These are phyloP conservation scores for Syrrhaptes paradoxus DNA, from an alignment of 2,113 vertebrate species.

Conservation along the genomic window DNA sequence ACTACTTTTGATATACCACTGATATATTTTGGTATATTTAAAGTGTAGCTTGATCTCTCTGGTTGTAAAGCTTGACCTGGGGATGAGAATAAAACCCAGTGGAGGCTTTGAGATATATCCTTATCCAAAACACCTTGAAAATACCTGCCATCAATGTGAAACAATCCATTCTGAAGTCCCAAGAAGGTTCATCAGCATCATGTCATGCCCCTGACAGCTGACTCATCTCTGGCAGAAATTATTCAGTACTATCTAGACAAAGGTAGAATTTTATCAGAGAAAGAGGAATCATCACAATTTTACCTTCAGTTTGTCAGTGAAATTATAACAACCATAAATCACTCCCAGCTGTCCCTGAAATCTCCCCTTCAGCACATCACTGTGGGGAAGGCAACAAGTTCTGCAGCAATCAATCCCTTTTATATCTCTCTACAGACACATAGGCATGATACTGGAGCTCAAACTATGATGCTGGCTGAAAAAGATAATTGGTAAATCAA, in stretches of 20 bases:
- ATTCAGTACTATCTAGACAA: not conserved
- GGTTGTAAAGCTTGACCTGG: not conserved
- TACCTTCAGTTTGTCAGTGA: constrained; percentile 13
- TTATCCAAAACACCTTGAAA: not conserved
- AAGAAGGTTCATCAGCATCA: not conserved
- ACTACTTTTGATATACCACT: not conserved
- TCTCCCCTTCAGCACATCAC: not conserved
- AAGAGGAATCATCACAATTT: constrained; percentile 1
- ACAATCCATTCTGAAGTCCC: not conserved
- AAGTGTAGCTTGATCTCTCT: not conserved
- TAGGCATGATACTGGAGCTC: not conserved
- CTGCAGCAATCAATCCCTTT: constrained; percentile 41
- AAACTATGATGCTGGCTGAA: not conserved
- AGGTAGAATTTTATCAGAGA: not conserved
- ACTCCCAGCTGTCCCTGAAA: constrained; percentile 15
- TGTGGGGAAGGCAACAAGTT: constrained; percentile 45
- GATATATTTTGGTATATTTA: not conserved
- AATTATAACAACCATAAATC: constrained; percentile 20
- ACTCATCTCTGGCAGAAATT: not conserved
- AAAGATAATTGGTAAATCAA: constrained; percentile 36
- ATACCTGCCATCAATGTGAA: not conserved
- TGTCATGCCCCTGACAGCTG: not conserved
- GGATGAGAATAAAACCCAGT: not conserved
- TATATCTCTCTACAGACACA: constrained; percentile 30
- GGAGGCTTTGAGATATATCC: not conserved